Evolutionary conservation across 2,113 vertebrate genomes (phyloP).

Genomic region (Ahaetulla prasina): DNA sequence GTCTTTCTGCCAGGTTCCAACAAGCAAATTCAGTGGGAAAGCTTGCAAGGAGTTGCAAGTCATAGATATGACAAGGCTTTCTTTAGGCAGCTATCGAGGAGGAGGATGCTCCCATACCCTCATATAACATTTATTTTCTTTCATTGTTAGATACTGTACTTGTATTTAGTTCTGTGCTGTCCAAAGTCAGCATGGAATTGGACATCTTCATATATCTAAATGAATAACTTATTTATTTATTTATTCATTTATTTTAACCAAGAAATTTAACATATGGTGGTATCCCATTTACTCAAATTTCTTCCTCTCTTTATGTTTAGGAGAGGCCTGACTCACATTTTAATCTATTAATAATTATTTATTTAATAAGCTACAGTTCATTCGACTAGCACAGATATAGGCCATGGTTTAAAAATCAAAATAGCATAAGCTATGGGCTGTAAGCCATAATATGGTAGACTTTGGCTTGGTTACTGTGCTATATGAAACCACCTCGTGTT

Average conservation of each 20-base stretch:
- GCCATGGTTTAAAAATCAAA: neutral
- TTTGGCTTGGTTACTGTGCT: neutral
- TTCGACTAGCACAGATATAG: neutral
- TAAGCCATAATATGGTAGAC: neutral
- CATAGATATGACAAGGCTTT: neutral
- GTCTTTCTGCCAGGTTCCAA: neutral
- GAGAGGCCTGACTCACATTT: neutral
- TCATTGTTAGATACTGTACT: neutral
- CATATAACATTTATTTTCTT: neutral
- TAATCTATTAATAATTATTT: neutral
- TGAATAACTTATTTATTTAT: neutral
- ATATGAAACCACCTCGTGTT: neutral
- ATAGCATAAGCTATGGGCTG: neutral
- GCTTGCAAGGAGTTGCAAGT: neutral
- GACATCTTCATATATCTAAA: neutral
- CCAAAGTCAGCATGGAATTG: neutral
- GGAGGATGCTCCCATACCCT: neutral
- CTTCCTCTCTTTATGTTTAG: neutral
- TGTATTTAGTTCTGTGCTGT: neutral
- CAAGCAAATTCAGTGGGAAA: neutral
- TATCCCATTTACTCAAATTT: neutral
- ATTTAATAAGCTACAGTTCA: neutral
- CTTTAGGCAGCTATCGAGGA: neutral
- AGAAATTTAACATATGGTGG: neutral
- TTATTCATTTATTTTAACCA: neutral